phyloP scores from a whole-genome alignment of 2,888 invertebrate genomes.

The Poecilobothrus nobilitatus region DNA sequence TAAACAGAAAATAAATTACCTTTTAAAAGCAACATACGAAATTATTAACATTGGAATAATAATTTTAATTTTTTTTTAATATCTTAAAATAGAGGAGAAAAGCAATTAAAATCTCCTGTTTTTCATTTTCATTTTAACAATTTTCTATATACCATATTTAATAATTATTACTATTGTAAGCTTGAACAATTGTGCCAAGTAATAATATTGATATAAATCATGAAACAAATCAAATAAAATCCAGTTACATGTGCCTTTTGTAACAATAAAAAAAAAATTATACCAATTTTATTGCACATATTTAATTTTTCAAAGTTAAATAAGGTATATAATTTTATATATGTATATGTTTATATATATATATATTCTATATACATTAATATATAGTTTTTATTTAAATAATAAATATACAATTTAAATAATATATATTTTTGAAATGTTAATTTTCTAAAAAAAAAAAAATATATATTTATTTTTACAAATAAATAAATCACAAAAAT shows the following conservation, averaged over 20 bases:
- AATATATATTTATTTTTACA: not conserved
- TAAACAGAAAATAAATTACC: too few species aligned
- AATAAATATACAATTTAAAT: too few species aligned
- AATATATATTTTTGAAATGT: not conserved
- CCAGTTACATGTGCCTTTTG: not conserved
- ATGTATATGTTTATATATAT: not conserved
- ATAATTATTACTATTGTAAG: not conserved
- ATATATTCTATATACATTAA: too few species aligned
- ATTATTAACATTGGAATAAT: too few species aligned
- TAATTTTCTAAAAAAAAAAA: not conserved
- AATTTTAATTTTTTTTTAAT: not conserved
- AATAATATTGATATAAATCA: not conserved
- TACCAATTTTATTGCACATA: constrained; percentile 1
- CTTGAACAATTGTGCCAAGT: not conserved
- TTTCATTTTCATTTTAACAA: not conserved
- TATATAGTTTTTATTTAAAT: too few species aligned
- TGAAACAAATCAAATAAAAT: not conserved
- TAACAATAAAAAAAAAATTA: not conserved
- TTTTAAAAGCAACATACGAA: too few species aligned
- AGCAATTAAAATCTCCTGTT: too few species aligned
- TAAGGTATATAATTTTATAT: not conserved
- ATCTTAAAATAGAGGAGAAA: too few species aligned
- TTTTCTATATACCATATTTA: not conserved
- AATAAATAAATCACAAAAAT: too few species aligned
- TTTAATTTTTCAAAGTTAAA: not conserved